Percentiles rank a stretch among this genome's conserved stretches.
Evolutionary conservation across 2,888 invertebrate genomes (phyloP).

Genomic region (Deilephila elpenor): DNA sequence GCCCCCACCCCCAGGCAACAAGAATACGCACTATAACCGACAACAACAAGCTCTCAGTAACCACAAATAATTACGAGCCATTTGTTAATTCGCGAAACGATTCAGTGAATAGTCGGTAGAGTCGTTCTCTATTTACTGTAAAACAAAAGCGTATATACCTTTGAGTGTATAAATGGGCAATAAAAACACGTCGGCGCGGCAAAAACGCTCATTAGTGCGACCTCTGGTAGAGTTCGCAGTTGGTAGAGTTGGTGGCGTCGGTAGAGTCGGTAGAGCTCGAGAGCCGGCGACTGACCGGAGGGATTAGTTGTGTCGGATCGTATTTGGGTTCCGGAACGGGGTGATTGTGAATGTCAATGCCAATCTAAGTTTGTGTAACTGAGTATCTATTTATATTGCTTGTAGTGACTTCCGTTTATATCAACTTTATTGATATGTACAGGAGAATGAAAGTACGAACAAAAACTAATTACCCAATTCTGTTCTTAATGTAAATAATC

Average conservation of each 20-base stretch:
- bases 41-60: neutral
- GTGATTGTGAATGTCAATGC: neutral
- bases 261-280: no score
- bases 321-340: neutral
- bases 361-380: neutral
- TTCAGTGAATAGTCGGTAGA: conserved; percentile 3
- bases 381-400: no score
- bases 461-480: no score
- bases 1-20: no score
- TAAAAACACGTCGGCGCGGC: conserved; percentile 34
- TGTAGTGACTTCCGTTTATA: no score
- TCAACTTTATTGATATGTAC: no score
- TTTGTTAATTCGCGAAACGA: conserved; percentile 9
- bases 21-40: neutral
- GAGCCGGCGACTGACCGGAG: neutral
- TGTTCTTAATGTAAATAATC: no score
- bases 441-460: no score
- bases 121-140: neutral
- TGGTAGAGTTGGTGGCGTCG: no score
- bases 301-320: neutral
- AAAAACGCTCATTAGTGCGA: conserved; percentile 46
- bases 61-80: conserved; percentile 8
- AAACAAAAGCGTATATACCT: conserved; percentile 11
- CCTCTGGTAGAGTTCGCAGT: neutral
- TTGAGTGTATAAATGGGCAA: conserved; percentile 20